Evolutionary conservation across 1,140 invertebrate genomes (phyloP).

Genomic region (Bombus huntii): DNA sequence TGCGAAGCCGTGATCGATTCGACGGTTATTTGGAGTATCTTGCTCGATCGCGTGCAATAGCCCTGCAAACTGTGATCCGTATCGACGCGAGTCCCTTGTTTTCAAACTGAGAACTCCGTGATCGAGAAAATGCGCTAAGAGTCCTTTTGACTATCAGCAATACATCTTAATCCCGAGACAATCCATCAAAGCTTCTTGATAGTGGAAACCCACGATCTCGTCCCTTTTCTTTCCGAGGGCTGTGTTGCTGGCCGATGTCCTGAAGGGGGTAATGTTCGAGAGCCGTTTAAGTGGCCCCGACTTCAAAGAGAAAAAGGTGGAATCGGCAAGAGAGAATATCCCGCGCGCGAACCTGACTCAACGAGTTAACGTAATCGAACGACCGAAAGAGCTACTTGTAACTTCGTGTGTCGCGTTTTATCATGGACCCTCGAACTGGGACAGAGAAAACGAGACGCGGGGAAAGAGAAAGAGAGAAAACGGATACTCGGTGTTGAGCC

Average conservation of each 20-base stretch:
- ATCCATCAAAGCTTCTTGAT: conserved; percentile 47
- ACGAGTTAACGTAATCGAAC: conserved; percentile 73
- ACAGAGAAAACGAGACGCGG: background rate
- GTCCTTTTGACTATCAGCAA: background rate
- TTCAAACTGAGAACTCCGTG: background rate
- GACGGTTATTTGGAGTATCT: background rate
- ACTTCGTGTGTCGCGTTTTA: conserved; percentile 65
- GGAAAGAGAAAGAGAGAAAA: conserved; percentile 12
- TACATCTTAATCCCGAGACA: conserved; percentile 44
- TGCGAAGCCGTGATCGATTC: background rate
- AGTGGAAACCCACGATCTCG: background rate
- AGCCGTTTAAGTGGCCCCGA: conserved; percentile 32
- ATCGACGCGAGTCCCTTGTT: background rate
- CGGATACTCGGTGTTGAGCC: conserved; percentile 4
- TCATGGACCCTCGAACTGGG: conserved; percentile 24
- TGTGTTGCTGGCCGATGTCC: conserved; percentile 22
- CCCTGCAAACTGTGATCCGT: background rate
- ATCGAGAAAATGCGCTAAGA: background rate
- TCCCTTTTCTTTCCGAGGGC: background rate
- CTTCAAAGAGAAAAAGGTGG: background rate
- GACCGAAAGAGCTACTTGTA: conserved; percentile 72
- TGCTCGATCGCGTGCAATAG: background rate
- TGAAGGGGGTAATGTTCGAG: conserved; percentile 50
- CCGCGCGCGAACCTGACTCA: conserved; percentile 65
- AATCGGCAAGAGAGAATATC: conserved; percentile 9